phyloP scores from a whole-genome alignment of 2,797 vertebrate genomes.

The Falco naumanni region DNA sequence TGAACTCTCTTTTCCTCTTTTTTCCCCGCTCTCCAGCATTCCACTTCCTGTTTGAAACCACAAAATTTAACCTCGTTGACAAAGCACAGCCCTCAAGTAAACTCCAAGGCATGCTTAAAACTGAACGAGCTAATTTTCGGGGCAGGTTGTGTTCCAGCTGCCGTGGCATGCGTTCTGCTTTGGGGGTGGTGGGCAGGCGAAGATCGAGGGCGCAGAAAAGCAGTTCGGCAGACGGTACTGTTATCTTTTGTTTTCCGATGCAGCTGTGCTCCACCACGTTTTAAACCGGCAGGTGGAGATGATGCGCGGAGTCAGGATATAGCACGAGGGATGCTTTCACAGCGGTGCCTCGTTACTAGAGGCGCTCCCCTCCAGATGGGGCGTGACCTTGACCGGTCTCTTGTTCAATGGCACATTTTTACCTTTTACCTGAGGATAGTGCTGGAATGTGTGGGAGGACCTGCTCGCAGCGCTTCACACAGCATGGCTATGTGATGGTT shows the following conservation, averaged over 20 bases:
- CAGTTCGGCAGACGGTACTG: accelerated
- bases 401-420: accelerated
- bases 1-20: background rate
- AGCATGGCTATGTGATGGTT: background rate
- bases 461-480: accelerated
- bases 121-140: accelerated
- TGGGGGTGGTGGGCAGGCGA: accelerated
- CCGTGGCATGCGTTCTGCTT: accelerated
- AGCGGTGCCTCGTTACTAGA: background rate
- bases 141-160: background rate
- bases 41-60: background rate
- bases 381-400: background rate
- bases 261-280: background rate
- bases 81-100: too few species aligned
- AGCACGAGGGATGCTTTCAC: accelerated
- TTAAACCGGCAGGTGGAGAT: background rate
- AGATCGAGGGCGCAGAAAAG: accelerated
- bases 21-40: accelerated
- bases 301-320: accelerated
- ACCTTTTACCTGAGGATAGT: background rate
- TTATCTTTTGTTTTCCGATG: background rate
- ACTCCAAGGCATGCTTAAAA: background rate
- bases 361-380: accelerated
- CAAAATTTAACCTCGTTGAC: too few species aligned
- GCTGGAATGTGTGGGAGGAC: background rate